A percentile compares a stretch with the other conserved stretches of the same genome.
Evolutionary conservation across 1,140 invertebrate genomes (phyloP).

Genomic region (Hycleus phaleratus): DNA sequence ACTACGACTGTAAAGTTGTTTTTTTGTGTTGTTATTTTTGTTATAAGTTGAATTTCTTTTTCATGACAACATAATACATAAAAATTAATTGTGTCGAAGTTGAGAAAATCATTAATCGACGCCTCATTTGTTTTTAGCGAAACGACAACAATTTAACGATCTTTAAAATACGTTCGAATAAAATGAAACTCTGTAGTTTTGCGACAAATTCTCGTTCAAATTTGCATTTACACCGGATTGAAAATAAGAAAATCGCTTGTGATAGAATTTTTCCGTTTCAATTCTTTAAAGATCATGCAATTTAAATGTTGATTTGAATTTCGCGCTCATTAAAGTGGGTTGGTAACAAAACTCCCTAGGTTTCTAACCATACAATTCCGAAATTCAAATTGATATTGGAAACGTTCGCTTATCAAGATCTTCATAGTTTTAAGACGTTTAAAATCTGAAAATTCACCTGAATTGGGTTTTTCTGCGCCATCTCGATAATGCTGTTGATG

Average conservation of each 20-base stretch:
- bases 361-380: slow-evolving; percentile 8
- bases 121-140: neutral
- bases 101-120: neutral
- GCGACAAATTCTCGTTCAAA: neutral
- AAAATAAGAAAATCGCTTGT: too few species aligned
- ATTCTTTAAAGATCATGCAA: too few species aligned
- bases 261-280: too few species aligned
- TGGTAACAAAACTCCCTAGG: neutral
- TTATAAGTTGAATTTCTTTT: too few species aligned
- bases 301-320: too few species aligned
- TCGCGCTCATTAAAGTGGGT: neutral
- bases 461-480: slow-evolving; percentile 17
- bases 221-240: too few species aligned
- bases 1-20: too few species aligned
- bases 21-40: too few species aligned
- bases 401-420: slow-evolving; percentile 22
- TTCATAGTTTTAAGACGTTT: slow-evolving; percentile 19
- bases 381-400: too few species aligned
- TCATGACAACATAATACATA: neutral
- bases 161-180: slow-evolving; percentile 13
- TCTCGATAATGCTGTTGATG: slow-evolving; percentile 14
- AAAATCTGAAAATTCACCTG: slow-evolving; percentile 31
- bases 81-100: slow-evolving; percentile 14
- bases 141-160: slow-evolving; percentile 12
- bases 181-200: slow-evolving; percentile 17